phyloP scores from a whole-genome alignment of 2,113 vertebrate genomes.

The Xenopus borealis region DNA sequence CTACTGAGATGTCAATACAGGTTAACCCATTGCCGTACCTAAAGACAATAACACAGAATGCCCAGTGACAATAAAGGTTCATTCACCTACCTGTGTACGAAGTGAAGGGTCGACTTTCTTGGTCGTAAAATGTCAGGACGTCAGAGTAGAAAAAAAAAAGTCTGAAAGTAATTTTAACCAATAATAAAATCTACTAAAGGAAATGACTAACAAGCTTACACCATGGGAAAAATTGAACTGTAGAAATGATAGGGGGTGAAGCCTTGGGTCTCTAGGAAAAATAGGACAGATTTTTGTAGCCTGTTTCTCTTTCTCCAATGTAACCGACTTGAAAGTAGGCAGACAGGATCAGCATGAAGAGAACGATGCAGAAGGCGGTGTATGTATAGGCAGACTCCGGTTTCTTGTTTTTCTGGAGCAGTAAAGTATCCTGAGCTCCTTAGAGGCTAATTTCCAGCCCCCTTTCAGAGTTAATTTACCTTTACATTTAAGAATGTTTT shows the following conservation, averaged over 20 bases:
- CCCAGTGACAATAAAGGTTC: no score
- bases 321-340: background rate
- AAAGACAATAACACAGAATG: no score
- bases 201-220: background rate
- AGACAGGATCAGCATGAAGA: background rate
- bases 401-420: no score
- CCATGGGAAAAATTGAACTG: background rate
- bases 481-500: background rate
- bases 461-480: background rate
- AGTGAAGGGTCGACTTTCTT: background rate
- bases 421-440: background rate
- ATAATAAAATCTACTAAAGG: background rate
- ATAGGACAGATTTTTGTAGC: background rate
- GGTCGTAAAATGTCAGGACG: background rate
- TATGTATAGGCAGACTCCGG: background rate
- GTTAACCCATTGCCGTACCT: no score
- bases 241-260: background rate
- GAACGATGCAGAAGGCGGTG: background rate
- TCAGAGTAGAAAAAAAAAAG: background rate
- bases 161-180: conserved; percentile 21
- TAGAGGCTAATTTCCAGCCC: background rate
- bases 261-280: no score
- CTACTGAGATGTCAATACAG: no score
- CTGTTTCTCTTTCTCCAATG: background rate
- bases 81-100: conserved; percentile 15